phyloP scores from a whole-genome alignment of 2,113 vertebrate species.

The Leptodactylus fuscus region DNA sequence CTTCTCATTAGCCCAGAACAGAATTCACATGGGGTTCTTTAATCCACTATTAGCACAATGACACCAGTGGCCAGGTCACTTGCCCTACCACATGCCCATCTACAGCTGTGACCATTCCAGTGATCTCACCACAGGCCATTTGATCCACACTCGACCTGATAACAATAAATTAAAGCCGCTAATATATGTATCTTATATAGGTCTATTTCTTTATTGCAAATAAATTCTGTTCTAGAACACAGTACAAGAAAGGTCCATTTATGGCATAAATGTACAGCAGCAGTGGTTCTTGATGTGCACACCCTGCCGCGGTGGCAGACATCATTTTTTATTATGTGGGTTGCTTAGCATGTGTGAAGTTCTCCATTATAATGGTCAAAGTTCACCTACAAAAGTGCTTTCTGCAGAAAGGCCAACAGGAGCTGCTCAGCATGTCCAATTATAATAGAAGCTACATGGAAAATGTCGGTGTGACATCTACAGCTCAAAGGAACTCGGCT shows the following conservation, averaged over 20 bases:
- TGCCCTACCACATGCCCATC: background rate
- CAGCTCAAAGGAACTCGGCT: background rate
- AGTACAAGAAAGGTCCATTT: background rate
- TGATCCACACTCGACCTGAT: background rate
- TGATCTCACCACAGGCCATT: background rate
- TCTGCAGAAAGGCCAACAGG: conserved; percentile 14
- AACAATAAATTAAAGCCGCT: background rate
- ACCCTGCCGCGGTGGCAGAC: background rate
- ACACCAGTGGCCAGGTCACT: background rate
- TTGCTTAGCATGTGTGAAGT: conserved; percentile 19
- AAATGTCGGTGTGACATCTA: conserved; percentile 8
- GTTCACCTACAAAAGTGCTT: conserved; percentile 7
- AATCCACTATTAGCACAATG: background rate
- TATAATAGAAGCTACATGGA: conserved; percentile 2
- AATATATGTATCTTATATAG: background rate
- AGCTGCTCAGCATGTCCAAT: conserved; percentile 16
- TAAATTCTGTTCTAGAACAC: background rate
- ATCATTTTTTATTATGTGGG: conserved; percentile 18
- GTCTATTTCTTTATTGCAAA: background rate
- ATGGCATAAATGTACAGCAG: background rate
- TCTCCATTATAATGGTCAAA: conserved; percentile 12
- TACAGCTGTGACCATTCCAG: background rate
- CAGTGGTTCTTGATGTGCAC: background rate
- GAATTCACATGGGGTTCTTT: background rate
- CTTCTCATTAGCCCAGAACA: background rate